Evolutionary conservation across 1,140 invertebrate species (phyloP), one percentile per base, ranked within the genome.

Genomic region (Drosophila pruinosa): DNA sequence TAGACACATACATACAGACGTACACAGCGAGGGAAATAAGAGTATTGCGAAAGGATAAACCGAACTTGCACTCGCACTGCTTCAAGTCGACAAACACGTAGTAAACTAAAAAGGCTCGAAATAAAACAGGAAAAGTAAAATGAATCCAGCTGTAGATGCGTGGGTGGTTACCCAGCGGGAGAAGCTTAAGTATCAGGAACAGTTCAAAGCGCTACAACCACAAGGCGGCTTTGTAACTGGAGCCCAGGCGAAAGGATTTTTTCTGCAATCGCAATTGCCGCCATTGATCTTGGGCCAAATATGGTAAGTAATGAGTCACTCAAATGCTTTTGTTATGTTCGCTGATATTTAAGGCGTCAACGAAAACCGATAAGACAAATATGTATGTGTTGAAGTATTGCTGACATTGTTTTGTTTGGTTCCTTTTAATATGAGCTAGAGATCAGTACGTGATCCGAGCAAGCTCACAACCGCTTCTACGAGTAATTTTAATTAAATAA

Each of bases 231-330:
- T 96, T 74, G 93, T 98, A n/a, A 96, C 96, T 61, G 98, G 98
- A 1, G 97, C 97, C 70, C 98, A 99, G 92, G 98, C 97, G 0
- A 98, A 98, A 92, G 95, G 95, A 50, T 98, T 99, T 91, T 96
- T 99, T 76, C 92, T 99, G 28, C 96, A 95, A 92, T 99, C 97
- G 0, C 96, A 97, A 89, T 92, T 99, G 45, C 97, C 97, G 43
- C 96, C 97, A 0, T 92, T 94, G 19, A 92, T 98, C 53, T 93
- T 99, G 4, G 98, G 97, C 34, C 95, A 98, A 90, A 99, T 99
- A 92, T 99, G 98, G 98, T 98, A 92, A 93, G 92, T 91, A 28
- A 24, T 97, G 93, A 93, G 92, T 92, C 69, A 83, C 31, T 26
- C n/a, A 22, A 52, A 45, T 56, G 12, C 26, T 36, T 6, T 31